Evolutionary conservation across 2,113 vertebrate genomes (phyloP), one percentile per base, ranked within the genome.

Genomic region (Dicerorhinus sumatrensis): DNA sequence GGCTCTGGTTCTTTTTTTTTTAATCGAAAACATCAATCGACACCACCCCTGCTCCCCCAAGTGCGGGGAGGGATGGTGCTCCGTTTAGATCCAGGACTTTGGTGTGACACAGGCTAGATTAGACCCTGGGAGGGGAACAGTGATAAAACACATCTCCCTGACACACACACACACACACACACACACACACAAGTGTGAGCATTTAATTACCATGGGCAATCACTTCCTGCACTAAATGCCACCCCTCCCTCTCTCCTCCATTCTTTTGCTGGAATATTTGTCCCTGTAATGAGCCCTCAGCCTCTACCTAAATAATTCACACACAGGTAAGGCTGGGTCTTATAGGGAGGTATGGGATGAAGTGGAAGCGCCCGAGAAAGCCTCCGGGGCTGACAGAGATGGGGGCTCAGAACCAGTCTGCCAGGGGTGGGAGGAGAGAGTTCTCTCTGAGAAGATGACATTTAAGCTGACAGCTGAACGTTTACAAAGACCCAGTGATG

Each of bases 21-120:
- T 94, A 98, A 98, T 98, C 83, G 97, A 97, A 98, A 98, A 97
- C 98, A 98, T 98, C 97, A 97, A 97, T 98, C 73, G 4, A 89
- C 97, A 96, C 10, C 51, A 58, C 31, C 27, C 12, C 17, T 51
- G 73, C 77, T 76, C 62, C 73, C 10, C 48, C 51, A 93, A n/a
- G 65, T 48, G 46, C 51, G 58, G 56, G 62, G 69, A 56, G 18
- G 42, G 4, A 27, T 20, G 42, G 51, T 39, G 54, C 62, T 94
- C 62, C 77, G 31, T 60, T 85, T 65, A 94, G 87, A n/a, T 39
- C 46, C 70, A 80, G 36, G 58, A 84, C 16, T 48, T 86, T 62
- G 54, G 60, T 33, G 51, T 56, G 73, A 76, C 79, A 87, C 21
- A 54, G 23, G 13, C 23, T 20, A 89, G 20, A 81, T 48, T 69